Conservation (phyloP, 64 coral and sea anemone genomes). For the Pocillopora verrucosa region DNA sequence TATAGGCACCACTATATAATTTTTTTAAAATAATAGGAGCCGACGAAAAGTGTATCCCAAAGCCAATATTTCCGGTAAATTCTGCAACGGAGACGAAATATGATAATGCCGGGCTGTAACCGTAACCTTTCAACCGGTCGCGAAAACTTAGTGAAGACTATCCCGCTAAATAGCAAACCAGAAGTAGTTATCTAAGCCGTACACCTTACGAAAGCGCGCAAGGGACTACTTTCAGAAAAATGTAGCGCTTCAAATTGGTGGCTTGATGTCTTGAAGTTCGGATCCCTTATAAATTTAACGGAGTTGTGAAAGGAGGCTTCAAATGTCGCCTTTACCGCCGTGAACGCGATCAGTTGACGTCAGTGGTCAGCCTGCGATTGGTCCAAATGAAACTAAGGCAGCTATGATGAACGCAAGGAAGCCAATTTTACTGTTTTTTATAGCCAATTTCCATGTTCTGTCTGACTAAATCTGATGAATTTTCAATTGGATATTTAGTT, state of each 20-base stretch:
- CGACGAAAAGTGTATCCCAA: not conserved
- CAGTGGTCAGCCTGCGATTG: conserved; percentile 24
- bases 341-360: conserved; percentile 21
- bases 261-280: not conserved
- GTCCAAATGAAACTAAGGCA: not conserved
- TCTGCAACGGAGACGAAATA: conserved; percentile 1
- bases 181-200: not conserved
- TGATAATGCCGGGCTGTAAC: not conserved
- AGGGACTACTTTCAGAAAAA: not conserved
- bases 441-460: conserved; percentile 21
- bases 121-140: not conserved
- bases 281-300: conserved; percentile 21
- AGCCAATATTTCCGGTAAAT: not conserved
- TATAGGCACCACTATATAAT: conserved; percentile 8
- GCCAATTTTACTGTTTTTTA: conserved; percentile 41
- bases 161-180: not conserved
- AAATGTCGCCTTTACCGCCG: conserved; percentile 7
- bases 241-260: not conserved
- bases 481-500: conserved; percentile 47
- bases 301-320: conserved; percentile 3
- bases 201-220: not conserved
- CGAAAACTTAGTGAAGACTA: not conserved
- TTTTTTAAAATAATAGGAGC: not conserved
- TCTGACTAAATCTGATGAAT: conserved; percentile 35
- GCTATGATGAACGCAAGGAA: conserved; percentile 22